phyloP scores from a whole-genome alignment of 2,888 invertebrate genomes.

The Clistopyga incitator region DNA sequence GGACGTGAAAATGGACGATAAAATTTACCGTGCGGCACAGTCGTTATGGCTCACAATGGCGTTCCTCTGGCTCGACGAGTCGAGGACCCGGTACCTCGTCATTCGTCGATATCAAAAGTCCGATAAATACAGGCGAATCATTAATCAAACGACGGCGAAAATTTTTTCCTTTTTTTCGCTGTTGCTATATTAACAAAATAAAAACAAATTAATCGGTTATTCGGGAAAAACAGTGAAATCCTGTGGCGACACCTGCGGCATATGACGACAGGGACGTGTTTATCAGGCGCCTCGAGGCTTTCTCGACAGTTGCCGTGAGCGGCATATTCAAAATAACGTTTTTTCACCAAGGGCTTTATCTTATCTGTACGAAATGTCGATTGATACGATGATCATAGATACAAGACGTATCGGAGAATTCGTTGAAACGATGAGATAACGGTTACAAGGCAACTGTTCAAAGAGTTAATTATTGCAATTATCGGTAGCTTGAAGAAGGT shows the following conservation, averaged over 20 bases:
- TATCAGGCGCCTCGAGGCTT: slow-evolving; percentile 24
- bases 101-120: slow-evolving; percentile 66
- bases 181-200: slow-evolving; percentile 66
- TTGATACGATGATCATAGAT: background rate
- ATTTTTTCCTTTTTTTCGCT: slow-evolving; percentile 63
- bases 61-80: slow-evolving; percentile 87
- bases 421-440: background rate
- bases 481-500: background rate
- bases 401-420: background rate
- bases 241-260: slow-evolving; percentile 68
- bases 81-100: slow-evolving; percentile 61
- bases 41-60: slow-evolving; percentile 95
- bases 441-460: background rate
- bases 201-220: slow-evolving; percentile 48
- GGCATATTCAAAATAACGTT: slow-evolving; percentile 48
- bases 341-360: background rate
- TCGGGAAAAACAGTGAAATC: slow-evolving; percentile 47
- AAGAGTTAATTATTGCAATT: background rate
- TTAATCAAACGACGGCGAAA: slow-evolving; percentile 8
- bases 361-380: background rate
- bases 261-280: slow-evolving; percentile 55
- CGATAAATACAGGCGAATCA: background rate
- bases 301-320: slow-evolving; percentile 19
- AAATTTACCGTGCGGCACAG: slow-evolving; percentile 88
- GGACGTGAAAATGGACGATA: slow-evolving; percentile 89